phyloP scores from a whole-genome alignment of 1,140 invertebrate genomes.

The Bombus breviceps region DNA sequence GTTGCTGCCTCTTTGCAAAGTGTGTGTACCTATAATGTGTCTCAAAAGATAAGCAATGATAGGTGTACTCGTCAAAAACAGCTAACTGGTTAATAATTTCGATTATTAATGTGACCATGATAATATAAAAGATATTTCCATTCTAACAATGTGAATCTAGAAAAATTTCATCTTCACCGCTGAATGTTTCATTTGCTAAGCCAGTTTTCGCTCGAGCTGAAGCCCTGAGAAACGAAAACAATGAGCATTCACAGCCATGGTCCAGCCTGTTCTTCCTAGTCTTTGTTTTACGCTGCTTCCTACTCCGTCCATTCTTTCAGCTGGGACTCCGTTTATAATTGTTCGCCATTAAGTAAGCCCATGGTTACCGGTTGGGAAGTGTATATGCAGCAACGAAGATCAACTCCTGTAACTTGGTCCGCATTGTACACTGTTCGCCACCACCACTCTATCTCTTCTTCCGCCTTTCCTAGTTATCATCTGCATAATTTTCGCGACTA shows the following conservation, averaged over 20 bases:
- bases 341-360: slow-evolving; percentile 67
- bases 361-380: slow-evolving; percentile 40
- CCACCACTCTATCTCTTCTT: not conserved
- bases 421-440: slow-evolving; percentile 6
- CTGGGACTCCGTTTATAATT: slow-evolving; percentile 65
- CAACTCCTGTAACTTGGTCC: slow-evolving; percentile 58
- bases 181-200: slow-evolving; percentile 12
- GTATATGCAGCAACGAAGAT: slow-evolving; percentile 36
- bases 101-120: not conserved
- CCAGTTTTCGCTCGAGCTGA: slow-evolving; percentile 24
- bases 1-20: too few species aligned
- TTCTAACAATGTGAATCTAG: not conserved
- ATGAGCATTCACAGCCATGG: slow-evolving; percentile 45
- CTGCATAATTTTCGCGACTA: slow-evolving; percentile 59
- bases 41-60: too few species aligned
- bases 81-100: not conserved
- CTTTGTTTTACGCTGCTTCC: slow-evolving; percentile 39
- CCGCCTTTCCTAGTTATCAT: slow-evolving; percentile 35
- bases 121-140: not conserved
- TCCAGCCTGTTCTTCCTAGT: slow-evolving; percentile 44
- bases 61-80: too few species aligned
- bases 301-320: slow-evolving; percentile 39
- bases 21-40: too few species aligned
- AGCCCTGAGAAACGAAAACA: slow-evolving; percentile 44
- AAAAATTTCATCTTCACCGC: not conserved